phyloP scores from a whole-genome alignment of 2,797 vertebrate species.

The Gymnodraco acuticeps region DNA sequence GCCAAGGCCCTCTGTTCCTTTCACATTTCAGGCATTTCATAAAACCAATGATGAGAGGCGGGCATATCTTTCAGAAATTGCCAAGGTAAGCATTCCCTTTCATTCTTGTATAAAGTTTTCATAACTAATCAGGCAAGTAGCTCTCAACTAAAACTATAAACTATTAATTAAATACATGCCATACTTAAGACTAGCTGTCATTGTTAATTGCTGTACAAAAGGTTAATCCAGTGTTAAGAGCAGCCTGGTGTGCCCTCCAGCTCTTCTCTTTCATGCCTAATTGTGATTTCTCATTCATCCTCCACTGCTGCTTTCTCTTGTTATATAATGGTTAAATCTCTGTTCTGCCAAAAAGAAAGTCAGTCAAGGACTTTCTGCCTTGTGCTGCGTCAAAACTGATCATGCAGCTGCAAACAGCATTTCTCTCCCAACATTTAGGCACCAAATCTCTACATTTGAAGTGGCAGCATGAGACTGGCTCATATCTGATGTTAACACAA shows the following conservation, averaged over 20 bases:
- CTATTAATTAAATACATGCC: constrained; percentile 9
- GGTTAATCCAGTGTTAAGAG: constrained; percentile 1
- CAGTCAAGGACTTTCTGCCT: constrained; percentile 57
- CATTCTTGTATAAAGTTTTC: neutral
- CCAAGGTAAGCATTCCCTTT: constrained; percentile 83
- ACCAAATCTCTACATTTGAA: neutral
- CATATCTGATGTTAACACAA: neutral
- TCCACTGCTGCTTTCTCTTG: constrained; percentile 21
- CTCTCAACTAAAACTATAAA: constrained; percentile 11
- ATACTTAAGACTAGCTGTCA: neutral
- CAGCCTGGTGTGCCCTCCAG: neutral
- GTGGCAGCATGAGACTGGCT: neutral
- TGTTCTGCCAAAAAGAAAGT: constrained; percentile 21
- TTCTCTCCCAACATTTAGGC: constrained; percentile 8
- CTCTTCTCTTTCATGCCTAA: constrained; percentile 27
- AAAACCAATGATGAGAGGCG: constrained; percentile 87
- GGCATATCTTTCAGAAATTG: constrained; percentile 87
- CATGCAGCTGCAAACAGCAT: constrained; percentile 12
- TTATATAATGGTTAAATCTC: constrained; percentile 52
- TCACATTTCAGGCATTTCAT: constrained; percentile 86
- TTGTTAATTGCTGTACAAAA: constrained; percentile 6
- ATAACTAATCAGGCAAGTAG: neutral
- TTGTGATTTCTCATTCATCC: constrained; percentile 47
- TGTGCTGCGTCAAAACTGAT: constrained; percentile 22
- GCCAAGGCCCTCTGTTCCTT: constrained; percentile 38